These are phyloP conservation scores for Microtus richardsoni DNA, from an alignment of 2,113 vertebrate genomes.

Conservation along the genomic window DNA sequence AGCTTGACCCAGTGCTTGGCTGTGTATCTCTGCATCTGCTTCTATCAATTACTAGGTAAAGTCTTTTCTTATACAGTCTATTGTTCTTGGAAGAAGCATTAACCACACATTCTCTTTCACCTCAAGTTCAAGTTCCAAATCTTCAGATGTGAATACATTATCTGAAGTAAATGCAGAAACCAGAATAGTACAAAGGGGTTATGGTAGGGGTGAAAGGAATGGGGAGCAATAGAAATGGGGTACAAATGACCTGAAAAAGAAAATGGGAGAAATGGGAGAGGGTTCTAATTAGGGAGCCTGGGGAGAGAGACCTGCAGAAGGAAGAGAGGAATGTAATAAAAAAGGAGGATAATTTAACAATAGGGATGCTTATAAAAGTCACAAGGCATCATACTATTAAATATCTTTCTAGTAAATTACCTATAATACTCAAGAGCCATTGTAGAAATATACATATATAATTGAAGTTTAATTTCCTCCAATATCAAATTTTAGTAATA, in stretches of 20 bases:
- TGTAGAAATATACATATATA: not conserved
- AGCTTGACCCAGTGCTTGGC: too few relatives aligned
- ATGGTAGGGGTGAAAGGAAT: too few relatives aligned
- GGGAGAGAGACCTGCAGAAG: not conserved
- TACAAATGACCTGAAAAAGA: not conserved
- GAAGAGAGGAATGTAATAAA: not conserved
- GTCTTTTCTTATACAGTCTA: not conserved
- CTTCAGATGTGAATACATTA: not conserved
- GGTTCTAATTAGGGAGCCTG: not conserved
- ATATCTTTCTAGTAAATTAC: not conserved
- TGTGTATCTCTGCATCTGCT: too few relatives aligned
- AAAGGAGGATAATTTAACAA: not conserved
- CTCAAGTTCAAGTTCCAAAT: not conserved
- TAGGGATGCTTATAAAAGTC: not conserved
- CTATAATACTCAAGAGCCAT: not conserved
- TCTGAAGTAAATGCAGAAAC: not conserved
- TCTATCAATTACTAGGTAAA: too few relatives aligned
- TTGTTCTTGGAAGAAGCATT: not conserved
- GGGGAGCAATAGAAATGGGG: not conserved
- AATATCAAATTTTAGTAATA: not conserved
- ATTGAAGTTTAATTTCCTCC: not conserved
- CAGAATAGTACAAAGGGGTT: not conserved
- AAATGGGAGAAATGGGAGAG: not conserved
- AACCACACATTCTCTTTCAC: not conserved
- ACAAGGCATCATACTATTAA: not conserved